Evolutionary conservation across 2,113 vertebrate genomes (phyloP), one percentile per base, ranked within the genome.

Genomic region (Sinocyclocheilus anshuiensis): DNA sequence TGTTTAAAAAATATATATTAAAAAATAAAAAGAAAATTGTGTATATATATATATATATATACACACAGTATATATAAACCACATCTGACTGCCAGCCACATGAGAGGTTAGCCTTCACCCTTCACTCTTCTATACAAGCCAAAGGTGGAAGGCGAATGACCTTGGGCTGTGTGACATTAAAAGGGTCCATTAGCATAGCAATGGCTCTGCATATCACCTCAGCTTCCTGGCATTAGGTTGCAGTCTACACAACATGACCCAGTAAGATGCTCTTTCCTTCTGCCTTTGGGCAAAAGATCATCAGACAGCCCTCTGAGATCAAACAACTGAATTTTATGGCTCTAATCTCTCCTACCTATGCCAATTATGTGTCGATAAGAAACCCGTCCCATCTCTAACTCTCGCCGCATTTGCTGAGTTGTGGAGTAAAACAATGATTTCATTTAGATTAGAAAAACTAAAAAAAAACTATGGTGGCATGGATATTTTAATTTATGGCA

Each of bases 281-380:
- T 33, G 69, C 55, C 42, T 29, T 26, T 6, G 77, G 83, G n/a
- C 83, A 84, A 75, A 87, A 67, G 77, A 71, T 48, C 48, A 6
- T 24, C 15, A 57, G 33, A 72, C 42, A 86, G 61, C 74, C 39
- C 53, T 24, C 12, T 3, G 20, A 79, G 84, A 83, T 79, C 87
- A 86, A 83, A 88, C 87, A 83, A 67, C 42, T 65, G 42, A 74
- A 75, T 83, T 84, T 88, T 86, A 88, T 4, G 9, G 80, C 80
- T 81, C 75, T 86, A 79, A 88, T 80, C 57, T 84, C 33, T 65
- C 20, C 63, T 63, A 86, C 86, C 72, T 74, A 57, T 36, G 53
- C 39, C 65, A 77, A 61, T 88, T 61, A 78, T 83, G 24, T 7
- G 7, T 84, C 67, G 48, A 77, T 86, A 86, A 83, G 39, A 48